These are phyloP conservation scores for Echinometra lucunter DNA, from an alignment of 53 echinoderm and acorn worm species.

Conservation along the genomic window DNA sequence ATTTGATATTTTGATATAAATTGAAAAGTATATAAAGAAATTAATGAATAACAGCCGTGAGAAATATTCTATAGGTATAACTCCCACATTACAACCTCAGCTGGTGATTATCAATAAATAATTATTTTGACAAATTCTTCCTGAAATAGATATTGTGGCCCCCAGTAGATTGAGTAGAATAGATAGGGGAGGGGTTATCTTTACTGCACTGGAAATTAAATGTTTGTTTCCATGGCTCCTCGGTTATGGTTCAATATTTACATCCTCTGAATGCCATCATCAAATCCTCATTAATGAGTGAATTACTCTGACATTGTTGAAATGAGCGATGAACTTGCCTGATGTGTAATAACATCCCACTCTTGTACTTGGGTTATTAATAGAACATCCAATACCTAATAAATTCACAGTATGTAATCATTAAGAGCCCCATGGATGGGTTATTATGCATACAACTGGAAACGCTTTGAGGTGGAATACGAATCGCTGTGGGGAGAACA, in stretches of 20 bases:
- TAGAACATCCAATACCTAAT: slow-evolving; percentile 37
- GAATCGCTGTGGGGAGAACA: neutral
- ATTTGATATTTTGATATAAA: too few relatives aligned
- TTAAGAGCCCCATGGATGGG: neutral
- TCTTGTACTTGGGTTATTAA: slow-evolving; percentile 21
- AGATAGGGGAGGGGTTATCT: too few relatives aligned
- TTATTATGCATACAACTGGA: slow-evolving; percentile 38
- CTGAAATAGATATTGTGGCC: too few relatives aligned
- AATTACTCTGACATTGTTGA: neutral
- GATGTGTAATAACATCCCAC: neutral
- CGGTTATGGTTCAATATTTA: neutral
- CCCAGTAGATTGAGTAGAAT: too few relatives aligned
- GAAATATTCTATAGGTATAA: too few relatives aligned
- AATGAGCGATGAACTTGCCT: slow-evolving; percentile 37
- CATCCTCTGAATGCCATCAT: neutral
- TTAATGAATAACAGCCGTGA: neutral
- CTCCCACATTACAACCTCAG: too few relatives aligned
- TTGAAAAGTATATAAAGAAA: neutral
- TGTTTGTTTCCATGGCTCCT: neutral
- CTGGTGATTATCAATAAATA: too few relatives aligned
- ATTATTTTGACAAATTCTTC: too few relatives aligned
- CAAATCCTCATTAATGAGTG: neutral
- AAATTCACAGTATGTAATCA: slow-evolving; percentile 43
- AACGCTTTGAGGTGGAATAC: slow-evolving; percentile 6
- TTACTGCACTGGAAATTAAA: too few relatives aligned